These are phyloP conservation scores for Megalurothrips usitatus DNA, from an alignment of 2,888 invertebrate genomes.

Conservation along the genomic window DNA sequence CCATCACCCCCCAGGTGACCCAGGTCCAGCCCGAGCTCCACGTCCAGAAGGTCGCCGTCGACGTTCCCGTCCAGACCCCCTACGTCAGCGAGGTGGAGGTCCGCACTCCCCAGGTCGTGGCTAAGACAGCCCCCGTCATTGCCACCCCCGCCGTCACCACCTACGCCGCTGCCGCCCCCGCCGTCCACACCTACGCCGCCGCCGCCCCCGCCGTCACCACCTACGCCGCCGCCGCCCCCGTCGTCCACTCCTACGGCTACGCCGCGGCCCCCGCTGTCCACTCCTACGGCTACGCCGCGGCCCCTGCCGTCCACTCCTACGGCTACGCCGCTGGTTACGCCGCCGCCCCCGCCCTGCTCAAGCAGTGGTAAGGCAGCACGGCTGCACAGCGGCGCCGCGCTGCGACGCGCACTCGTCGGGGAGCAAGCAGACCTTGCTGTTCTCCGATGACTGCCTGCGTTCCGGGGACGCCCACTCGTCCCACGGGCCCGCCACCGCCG, in stretches of 20 bases:
- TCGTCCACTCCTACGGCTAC: not conserved
- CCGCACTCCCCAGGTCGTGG: slow-evolving; percentile 37
- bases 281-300: not conserved
- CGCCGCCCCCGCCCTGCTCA: not conserved
- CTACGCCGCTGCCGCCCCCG: slow-evolving; percentile 10
- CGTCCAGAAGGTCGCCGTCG: slow-evolving; percentile 41
- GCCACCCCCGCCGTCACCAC: slow-evolving; percentile 18
- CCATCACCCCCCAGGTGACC: slow-evolving; percentile 44
- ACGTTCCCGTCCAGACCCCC: slow-evolving; percentile 40
- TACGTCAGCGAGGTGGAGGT: slow-evolving; percentile 42
- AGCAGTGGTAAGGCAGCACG: not conserved
- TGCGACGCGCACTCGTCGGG: not conserved
- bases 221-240: slow-evolving; percentile 17
- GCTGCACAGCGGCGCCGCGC: not conserved
- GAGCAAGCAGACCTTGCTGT: not conserved
- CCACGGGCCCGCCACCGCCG: not conserved
- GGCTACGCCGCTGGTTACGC: not conserved
- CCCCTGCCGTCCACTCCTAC: not conserved
- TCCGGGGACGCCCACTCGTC: not conserved
- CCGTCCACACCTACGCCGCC: not conserved
- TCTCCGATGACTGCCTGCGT: not conserved
- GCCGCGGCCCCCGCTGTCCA: not conserved
- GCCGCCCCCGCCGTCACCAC: slow-evolving; percentile 10
- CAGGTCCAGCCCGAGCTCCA: slow-evolving; percentile 43
- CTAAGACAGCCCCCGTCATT: slow-evolving; percentile 38